A percentile compares a stretch with the other conserved stretches of the same genome.
These are phyloP conservation scores for Pseudopodoces humilis DNA, from an alignment of 2,113 vertebrate species.

Conservation along the genomic window DNA sequence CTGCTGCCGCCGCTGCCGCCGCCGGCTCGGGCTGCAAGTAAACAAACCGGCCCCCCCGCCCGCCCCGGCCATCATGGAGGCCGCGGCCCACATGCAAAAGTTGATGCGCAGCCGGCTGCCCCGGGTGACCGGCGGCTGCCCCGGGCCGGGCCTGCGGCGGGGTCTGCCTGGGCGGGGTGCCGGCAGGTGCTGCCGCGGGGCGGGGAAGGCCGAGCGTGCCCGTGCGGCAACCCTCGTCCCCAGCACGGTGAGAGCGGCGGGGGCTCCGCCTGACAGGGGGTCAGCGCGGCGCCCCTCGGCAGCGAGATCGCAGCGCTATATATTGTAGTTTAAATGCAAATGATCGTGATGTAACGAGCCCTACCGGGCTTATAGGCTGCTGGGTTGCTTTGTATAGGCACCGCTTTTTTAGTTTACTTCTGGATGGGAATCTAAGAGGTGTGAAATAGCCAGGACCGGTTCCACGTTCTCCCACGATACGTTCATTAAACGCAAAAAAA, in stretches of 20 bases:
- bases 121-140: neutral
- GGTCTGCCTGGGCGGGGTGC: neutral
- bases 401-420: neutral
- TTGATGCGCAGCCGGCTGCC: neutral
- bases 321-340: neutral
- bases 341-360: neutral
- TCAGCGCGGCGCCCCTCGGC: neutral
- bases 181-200: neutral
- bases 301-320: neutral
- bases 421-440: neutral
- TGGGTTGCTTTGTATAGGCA: neutral
- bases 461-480: accelerated
- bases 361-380: neutral
- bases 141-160: neutral
- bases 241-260: neutral
- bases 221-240: too few relatives aligned
- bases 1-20: neutral
- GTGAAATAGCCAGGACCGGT: neutral
- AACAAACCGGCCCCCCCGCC: neutral
- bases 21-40: neutral
- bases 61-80: neutral
- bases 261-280: neutral
- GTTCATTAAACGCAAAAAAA: neutral
- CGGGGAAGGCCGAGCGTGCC: neutral
- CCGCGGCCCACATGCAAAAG: neutral